Conservation (phyloP, 2,888 invertebrate species). For the Drosophila aldrichi region DNA sequence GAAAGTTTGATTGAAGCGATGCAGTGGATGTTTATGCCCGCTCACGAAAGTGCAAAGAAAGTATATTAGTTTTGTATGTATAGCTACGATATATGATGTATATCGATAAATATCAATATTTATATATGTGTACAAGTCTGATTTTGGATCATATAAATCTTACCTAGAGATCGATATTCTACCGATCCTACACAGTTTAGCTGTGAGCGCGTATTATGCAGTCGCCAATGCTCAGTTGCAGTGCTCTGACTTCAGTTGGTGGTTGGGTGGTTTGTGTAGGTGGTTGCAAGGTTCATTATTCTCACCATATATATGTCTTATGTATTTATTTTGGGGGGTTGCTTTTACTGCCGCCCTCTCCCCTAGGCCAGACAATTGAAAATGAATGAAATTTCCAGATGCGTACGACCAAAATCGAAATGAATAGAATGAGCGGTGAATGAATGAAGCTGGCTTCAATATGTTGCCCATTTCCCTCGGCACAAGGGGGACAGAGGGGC, state of each 20-base stretch:
- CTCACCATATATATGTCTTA: not conserved
- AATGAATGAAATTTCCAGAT: constrained; percentile 73
- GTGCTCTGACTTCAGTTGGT: constrained; percentile 2
- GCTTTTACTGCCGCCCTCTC: constrained; percentile 35
- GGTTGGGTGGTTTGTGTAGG: constrained; percentile 24
- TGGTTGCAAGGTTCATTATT: constrained; percentile 49
- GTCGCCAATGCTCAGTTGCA: not conserved
- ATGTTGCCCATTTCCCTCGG: constrained; percentile 63
- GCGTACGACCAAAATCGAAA: constrained; percentile 52
- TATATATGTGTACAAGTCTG: not conserved
- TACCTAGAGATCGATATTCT: not conserved
- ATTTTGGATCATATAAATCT: not conserved
- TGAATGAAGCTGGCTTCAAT: constrained; percentile 43
- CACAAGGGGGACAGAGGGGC: not conserved
- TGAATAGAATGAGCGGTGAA: constrained; percentile 24
- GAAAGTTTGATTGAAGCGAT: not conserved
- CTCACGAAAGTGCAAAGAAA: not conserved
- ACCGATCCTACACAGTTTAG: not conserved
- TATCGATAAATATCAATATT: not conserved
- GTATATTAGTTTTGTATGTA: not conserved
- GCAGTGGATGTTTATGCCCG: constrained; percentile 1
- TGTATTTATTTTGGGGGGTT: constrained; percentile 36
- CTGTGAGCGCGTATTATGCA: not conserved
- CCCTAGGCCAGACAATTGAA: constrained; percentile 56
- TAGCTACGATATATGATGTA: not conserved